Base-by-base conservation (phyloP, 2,888 invertebrate species). In the Gisinianus flammeolus region DNA sequence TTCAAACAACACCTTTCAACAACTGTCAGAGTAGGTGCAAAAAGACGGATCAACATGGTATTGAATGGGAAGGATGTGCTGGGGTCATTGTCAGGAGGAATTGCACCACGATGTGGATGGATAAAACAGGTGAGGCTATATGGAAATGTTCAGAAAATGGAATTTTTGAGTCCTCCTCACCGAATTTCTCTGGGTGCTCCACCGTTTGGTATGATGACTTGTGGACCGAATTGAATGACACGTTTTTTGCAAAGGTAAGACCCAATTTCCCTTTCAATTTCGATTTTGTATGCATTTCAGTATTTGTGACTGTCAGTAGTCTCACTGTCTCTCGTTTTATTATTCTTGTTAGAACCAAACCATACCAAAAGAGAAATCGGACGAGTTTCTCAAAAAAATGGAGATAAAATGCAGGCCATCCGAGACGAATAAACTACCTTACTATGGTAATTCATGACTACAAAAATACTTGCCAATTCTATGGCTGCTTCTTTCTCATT, bases 131-230 rank as follows among this genome's bases (percentile, higher is more conserved):
- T 16, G 16, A 30, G 5, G 79, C 78, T 0, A 68, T 62, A 56
- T 81, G 83, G 83, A 28, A 26, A 44, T 84, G 83, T 58, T n/a
- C 8, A 0, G 3, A 10, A 10, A 64, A 74, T 56, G 83, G 83
- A 19, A 4, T 28, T 1, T 83, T 83, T 73, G 64, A 30, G 67
- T 76, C 80, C 19, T 24, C 30, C 0, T 67, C 67, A 10, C 84
- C 84, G 0, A 77, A 83, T 72, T 81, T 78, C 62, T 69, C 77
- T 0, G 70, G 76, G 6, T 84, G 84, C 54, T 31, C 22, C 10
- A 79, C 83, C 0, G 26, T 16, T 0, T 84, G 84, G 84, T 10
- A 83, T 24, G 77, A 80, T n/a, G 79, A 79, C 2, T 24, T 76
- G 33, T 3, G n/a, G 26, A 72, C 81, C 19, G 56, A 68, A 52